Evolutionary conservation across 2,888 invertebrate species (phyloP).

Genomic region (Drosophila fungiperda): DNA sequence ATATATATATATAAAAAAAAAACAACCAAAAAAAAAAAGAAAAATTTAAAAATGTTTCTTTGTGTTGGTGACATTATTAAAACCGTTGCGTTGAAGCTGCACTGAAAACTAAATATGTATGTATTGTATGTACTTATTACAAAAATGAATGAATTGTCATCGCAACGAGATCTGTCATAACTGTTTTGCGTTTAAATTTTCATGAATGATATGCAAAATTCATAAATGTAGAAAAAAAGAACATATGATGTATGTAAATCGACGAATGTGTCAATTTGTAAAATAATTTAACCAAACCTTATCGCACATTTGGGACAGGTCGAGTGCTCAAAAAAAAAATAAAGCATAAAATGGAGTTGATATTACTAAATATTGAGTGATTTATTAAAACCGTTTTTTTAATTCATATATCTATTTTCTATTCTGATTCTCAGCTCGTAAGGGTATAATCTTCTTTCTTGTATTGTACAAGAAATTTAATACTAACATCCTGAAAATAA

Average conservation of each 20-base stretch:
- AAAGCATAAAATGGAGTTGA: constrained; percentile 60
- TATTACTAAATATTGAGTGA: constrained; percentile 55
- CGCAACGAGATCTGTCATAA: constrained; percentile 54
- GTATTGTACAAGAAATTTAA: background rate
- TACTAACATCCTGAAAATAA: background rate
- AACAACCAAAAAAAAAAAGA: background rate
- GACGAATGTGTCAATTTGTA: constrained; percentile 62
- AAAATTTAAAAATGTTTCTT: constrained; percentile 24
- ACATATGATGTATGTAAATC: constrained; percentile 62
- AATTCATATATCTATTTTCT: constrained; percentile 14
- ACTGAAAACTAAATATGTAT: constrained; percentile 45
- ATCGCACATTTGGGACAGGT: constrained; percentile 66
- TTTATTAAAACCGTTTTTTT: constrained; percentile 39
- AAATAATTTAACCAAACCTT: constrained; percentile 61
- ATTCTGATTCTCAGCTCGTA: background rate
- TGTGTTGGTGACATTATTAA: constrained; percentile 40
- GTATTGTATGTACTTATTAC: constrained; percentile 53
- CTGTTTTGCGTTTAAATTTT: constrained; percentile 42
- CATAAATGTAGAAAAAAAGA: constrained; percentile 45
- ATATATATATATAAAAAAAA: constrained; percentile 13
- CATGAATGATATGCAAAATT: constrained; percentile 40
- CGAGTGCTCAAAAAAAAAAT: constrained; percentile 59
- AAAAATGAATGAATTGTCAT: constrained; percentile 41
- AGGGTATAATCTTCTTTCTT: no score
- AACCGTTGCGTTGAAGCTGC: constrained; percentile 39